These are phyloP conservation scores for Melitaea athalia DNA, from an alignment of 2,888 invertebrate genomes.

Conservation along the genomic window DNA sequence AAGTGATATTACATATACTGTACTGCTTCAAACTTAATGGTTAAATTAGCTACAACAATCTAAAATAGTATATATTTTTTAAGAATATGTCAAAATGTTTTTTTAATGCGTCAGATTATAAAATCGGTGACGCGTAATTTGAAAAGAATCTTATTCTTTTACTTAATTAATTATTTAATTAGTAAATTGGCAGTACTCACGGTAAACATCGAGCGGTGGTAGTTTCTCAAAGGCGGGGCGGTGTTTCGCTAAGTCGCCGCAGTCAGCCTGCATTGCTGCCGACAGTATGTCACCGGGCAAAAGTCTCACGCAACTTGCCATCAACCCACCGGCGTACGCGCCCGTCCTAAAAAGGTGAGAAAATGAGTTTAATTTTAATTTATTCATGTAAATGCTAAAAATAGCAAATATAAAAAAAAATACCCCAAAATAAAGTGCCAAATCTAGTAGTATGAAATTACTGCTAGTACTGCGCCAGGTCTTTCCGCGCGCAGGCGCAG, in stretches of 20 bases:
- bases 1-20: not conserved
- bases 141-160: no score
- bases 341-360: conserved; percentile 43
- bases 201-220: conserved; percentile 35
- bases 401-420: no score
- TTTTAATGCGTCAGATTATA: no score
- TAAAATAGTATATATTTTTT: no score
- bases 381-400: no score
- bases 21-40: not conserved
- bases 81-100: no score
- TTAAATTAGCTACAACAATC: no score
- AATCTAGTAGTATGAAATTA: no score
- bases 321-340: conserved; percentile 45
- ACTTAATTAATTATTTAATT: no score
- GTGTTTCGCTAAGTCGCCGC: conserved; percentile 24
- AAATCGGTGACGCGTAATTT: no score
- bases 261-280: conserved; percentile 38
- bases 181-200: conserved; percentile 16
- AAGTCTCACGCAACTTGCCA: conserved; percentile 53
- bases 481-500: conserved; percentile 84
- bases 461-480: conserved; percentile 85
- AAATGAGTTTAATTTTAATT: no score
- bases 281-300: conserved; percentile 51
- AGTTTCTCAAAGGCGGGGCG: conserved; percentile 24
- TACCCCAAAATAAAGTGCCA: no score